Evolutionary conservation across 64 coral and sea anemone species (phyloP).

Genomic region (Acropora tenuis): DNA sequence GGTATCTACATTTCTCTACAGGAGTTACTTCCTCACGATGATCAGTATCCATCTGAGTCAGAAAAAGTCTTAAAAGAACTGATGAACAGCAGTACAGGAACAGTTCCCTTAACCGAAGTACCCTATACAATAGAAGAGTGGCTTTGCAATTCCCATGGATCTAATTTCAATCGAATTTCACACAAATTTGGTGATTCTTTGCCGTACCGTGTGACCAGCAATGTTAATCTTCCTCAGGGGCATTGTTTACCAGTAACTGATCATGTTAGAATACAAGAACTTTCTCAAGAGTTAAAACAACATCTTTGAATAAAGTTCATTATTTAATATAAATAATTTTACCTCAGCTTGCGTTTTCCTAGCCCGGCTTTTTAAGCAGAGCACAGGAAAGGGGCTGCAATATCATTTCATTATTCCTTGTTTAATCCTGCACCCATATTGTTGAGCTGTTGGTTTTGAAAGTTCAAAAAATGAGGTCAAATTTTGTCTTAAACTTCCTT

Average conservation of each 20-base stretch:
- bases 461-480: too few species aligned
- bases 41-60: not conserved
- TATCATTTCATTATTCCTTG: too few species aligned
- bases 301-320: not conserved
- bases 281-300: not conserved
- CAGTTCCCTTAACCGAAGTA: not conserved
- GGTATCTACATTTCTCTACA: not conserved
- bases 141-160: not conserved
- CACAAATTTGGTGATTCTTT: not conserved
- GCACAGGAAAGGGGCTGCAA: too few species aligned
- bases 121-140: not conserved
- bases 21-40: conserved; percentile 20
- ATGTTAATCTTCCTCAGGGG: conserved; percentile 14
- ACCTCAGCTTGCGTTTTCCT: not conserved
- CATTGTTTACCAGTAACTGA: conserved; percentile 30
- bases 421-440: too few species aligned
- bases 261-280: conserved; percentile 21
- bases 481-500: too few species aligned
- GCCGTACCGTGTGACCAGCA: not conserved
- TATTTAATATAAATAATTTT: not conserved
- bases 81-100: not conserved
- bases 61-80: conserved; percentile 1
- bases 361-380: not conserved
- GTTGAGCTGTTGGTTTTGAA: too few species aligned
- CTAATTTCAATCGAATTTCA: not conserved